phyloP scores from a whole-genome alignment of 2,888 invertebrate species.

The Ophion obscuratus region DNA sequence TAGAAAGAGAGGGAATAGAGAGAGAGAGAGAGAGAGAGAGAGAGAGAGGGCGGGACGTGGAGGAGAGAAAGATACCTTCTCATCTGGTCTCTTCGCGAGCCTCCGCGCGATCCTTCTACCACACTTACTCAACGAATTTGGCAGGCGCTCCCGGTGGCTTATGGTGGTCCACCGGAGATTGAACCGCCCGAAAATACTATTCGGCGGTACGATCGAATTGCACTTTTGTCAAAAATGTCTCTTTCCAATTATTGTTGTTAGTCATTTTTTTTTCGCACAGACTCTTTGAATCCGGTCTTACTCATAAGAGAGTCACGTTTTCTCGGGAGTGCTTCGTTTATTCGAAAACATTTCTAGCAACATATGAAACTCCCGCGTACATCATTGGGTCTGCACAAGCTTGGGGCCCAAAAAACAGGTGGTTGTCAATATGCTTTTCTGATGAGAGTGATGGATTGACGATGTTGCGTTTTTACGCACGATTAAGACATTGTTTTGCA shows the following conservation, averaged over 20 bases:
- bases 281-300: background rate
- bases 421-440: too few relatives aligned
- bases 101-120: slow-evolving; percentile 26
- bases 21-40: background rate
- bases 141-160: slow-evolving; percentile 38
- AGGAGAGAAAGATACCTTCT: slow-evolving; percentile 29
- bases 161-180: slow-evolving; percentile 43
- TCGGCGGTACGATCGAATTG: slow-evolving; percentile 31
- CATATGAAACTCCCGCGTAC: too few relatives aligned
- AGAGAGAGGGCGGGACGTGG: background rate
- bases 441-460: too few relatives aligned
- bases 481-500: too few relatives aligned
- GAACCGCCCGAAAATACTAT: slow-evolving; percentile 26
- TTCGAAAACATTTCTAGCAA: too few relatives aligned
- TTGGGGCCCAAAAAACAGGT: too few relatives aligned
- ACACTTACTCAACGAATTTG: slow-evolving; percentile 52
- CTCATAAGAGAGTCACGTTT: too few relatives aligned
- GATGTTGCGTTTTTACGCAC: too few relatives aligned
- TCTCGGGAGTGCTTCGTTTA: too few relatives aligned
- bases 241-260: background rate
- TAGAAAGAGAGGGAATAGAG: background rate
- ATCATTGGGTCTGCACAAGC: too few relatives aligned
- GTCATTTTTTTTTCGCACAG: background rate
- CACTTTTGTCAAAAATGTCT: background rate
- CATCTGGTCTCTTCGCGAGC: slow-evolving; percentile 35